These are phyloP conservation scores for Falco peregrinus DNA, from an alignment of 2,797 vertebrate genomes.

Conservation along the genomic window DNA sequence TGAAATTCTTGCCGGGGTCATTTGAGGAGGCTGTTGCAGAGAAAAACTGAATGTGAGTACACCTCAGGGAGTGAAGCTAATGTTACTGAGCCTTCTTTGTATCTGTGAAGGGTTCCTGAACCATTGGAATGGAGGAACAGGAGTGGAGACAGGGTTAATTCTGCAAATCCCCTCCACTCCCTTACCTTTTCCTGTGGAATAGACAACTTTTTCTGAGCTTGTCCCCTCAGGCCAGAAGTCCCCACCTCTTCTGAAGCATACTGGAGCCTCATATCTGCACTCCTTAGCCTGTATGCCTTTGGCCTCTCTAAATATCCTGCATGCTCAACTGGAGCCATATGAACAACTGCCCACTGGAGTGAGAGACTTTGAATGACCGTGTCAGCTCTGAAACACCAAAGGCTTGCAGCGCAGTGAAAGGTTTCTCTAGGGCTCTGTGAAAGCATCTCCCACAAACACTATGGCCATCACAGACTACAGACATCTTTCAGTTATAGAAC, in stretches of 20 bases:
- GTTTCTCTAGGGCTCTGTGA: background rate
- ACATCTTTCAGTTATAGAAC: background rate
- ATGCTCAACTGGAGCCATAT: background rate
- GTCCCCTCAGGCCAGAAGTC: fast-evolving
- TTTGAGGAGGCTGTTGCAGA: background rate
- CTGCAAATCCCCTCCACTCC: background rate
- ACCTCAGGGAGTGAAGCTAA: background rate
- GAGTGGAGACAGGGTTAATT: background rate
- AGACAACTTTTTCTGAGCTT: background rate
- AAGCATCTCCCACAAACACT: background rate
- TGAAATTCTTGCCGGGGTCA: background rate
- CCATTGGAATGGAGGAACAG: background rate
- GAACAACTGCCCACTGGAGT: background rate
- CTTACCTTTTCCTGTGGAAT: background rate
- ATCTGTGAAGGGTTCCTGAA: background rate
- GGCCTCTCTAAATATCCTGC: background rate
- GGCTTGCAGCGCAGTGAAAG: background rate
- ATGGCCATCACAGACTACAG: background rate
- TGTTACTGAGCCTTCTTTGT: background rate
- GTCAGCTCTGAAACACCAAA: background rate
- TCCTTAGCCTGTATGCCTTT: background rate
- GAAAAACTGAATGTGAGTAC: background rate
- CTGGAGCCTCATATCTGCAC: background rate
- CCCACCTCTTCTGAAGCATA: background rate
- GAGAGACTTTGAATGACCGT: background rate